A percentile compares a stretch with the other conserved stretches of the same genome.
These are phyloP conservation scores for Drosophila tripunctata DNA, from an alignment of 2,888 invertebrate genomes.

Conservation along the genomic window DNA sequence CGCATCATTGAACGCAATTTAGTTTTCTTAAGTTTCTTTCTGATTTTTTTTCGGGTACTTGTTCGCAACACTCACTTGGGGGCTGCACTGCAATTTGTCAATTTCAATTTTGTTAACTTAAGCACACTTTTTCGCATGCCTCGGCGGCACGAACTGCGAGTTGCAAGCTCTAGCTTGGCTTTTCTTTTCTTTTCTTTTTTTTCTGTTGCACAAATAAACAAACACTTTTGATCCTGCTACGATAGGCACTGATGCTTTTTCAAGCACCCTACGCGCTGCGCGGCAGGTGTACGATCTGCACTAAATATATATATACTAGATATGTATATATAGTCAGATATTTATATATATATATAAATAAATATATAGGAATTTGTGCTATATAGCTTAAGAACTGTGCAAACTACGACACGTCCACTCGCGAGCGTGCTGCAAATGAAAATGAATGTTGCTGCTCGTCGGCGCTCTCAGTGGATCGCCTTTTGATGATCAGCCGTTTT, in stretches of 20 bases:
- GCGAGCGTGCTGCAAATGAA: slow-evolving; percentile 78
- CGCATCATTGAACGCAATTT: slow-evolving; percentile 42
- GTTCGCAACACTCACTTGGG: slow-evolving; percentile 57
- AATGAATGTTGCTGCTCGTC: slow-evolving; percentile 71
- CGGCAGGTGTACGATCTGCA: slow-evolving; percentile 59
- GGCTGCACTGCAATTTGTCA: slow-evolving; percentile 46
- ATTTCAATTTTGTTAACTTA: slow-evolving; percentile 51
- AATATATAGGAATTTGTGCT: slow-evolving; percentile 44
- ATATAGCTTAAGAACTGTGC: slow-evolving; percentile 32
- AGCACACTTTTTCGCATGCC: slow-evolving; percentile 74
- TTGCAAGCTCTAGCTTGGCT: slow-evolving; percentile 6
- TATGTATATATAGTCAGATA: slow-evolving; percentile 27
- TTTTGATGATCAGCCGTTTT: slow-evolving; percentile 78
- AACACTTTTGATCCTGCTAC: slow-evolving; percentile 30
- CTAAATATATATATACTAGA: slow-evolving; percentile 41
- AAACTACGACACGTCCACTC: slow-evolving; percentile 77
- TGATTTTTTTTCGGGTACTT: not conserved
- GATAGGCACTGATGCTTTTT: slow-evolving; percentile 46
- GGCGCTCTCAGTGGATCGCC: slow-evolving; percentile 28
- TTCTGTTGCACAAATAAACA: slow-evolving; percentile 21
- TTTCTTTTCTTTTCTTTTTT: too few species aligned
- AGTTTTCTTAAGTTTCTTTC: slow-evolving; percentile 3
- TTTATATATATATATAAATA: slow-evolving; percentile 23
- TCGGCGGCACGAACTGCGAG: slow-evolving; percentile 43
- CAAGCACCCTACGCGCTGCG: slow-evolving; percentile 44